Conservation (phyloP, 2,113 vertebrate species). For the Capreolus pygargus region DNA sequence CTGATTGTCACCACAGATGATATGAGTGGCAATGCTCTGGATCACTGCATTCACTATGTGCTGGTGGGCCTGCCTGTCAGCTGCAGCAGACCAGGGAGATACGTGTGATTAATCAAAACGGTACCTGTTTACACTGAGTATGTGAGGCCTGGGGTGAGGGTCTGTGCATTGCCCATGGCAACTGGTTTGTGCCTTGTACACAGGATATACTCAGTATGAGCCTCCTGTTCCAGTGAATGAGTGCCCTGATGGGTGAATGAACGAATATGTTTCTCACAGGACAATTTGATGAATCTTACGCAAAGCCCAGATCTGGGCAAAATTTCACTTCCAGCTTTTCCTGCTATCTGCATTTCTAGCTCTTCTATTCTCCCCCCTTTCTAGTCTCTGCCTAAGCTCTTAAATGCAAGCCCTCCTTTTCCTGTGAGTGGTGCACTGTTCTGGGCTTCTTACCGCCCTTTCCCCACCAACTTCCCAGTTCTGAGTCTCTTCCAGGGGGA, state of each 20-base stretch:
- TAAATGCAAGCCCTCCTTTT: neutral
- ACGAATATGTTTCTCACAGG: neutral
- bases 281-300: neutral
- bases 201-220: neutral
- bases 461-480: neutral
- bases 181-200: neutral
- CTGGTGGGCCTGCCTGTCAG: neutral
- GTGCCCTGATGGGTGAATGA: neutral
- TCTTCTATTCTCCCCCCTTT: neutral
- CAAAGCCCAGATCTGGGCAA: neutral
- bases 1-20: neutral
- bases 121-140: neutral
- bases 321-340: neutral
- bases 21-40: neutral
- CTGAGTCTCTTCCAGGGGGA: neutral
- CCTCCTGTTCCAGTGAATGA: neutral
- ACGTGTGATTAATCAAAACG: neutral
- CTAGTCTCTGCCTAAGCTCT: neutral
- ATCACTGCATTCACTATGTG: too few relatives aligned
- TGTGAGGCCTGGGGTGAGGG: neutral
- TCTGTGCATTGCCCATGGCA: neutral
- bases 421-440: neutral
- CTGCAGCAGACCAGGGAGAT: neutral
- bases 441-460: neutral
- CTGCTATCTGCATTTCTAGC: neutral